phyloP scores from a whole-genome alignment of 2,797 vertebrate genomes.

The Allobates femoralis region DNA sequence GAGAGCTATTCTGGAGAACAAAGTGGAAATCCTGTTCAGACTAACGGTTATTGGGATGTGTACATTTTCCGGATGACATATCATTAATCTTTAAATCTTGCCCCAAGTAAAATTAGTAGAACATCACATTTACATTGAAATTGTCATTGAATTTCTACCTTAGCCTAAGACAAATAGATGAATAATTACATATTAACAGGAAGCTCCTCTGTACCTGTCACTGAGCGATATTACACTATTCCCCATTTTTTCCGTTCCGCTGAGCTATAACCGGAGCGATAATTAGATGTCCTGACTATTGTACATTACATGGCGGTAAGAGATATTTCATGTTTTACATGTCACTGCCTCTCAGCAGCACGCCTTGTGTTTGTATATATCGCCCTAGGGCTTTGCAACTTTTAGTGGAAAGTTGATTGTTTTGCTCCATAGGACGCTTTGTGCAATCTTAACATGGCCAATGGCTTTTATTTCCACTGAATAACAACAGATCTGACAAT shows the following conservation, averaged over 20 bases:
- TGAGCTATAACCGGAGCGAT: slow-evolving; percentile 20
- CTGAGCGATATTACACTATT: slow-evolving; percentile 2
- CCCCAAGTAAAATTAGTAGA: not conserved
- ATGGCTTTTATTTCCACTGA: slow-evolving; percentile 48
- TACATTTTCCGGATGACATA: not conserved
- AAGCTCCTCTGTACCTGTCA: slow-evolving; percentile 18
- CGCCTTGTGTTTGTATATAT: not conserved
- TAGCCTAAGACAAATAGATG: not conserved
- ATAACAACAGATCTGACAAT: slow-evolving; percentile 47
- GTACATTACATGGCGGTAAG: slow-evolving; percentile 24
- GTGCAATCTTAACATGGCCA: slow-evolving; percentile 50
- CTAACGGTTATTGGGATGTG: no score
- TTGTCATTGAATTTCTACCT: not conserved
- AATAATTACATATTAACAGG: slow-evolving; percentile 10
- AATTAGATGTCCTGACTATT: slow-evolving; percentile 44
- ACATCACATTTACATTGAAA: not conserved
- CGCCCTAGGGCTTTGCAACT: slow-evolving; percentile 41
- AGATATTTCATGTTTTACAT: slow-evolving; percentile 50
- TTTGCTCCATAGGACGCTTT: slow-evolving; percentile 43
- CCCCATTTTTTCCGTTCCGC: not conserved
- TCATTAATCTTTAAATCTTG: not conserved
- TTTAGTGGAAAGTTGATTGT: not conserved
- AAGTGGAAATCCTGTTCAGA: no score
- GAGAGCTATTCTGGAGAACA: no score
- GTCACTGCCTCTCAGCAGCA: slow-evolving; percentile 40